These are phyloP conservation scores for Harpagoxenus sublaevis DNA, from an alignment of 2,888 invertebrate species.

Conservation along the genomic window DNA sequence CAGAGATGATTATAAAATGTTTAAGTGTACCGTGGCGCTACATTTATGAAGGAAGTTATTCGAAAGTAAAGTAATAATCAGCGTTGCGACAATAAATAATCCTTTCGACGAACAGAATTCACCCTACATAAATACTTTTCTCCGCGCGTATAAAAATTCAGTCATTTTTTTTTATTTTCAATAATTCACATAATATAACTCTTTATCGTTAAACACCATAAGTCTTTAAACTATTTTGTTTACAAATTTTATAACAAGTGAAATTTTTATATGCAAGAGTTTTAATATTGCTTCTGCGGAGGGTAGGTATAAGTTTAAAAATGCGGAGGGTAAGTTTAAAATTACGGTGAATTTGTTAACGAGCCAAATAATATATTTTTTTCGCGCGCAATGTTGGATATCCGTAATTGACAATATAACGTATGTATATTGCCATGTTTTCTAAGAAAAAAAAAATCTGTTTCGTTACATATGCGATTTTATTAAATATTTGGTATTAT, in stretches of 20 bases:
- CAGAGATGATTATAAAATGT: conserved; percentile 33
- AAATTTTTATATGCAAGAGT: conserved; percentile 8
- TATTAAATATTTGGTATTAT: conserved; percentile 52
- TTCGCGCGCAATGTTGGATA: not conserved
- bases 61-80: conserved; percentile 28
- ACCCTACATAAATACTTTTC: not conserved
- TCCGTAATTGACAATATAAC: not conserved
- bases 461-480: conserved; percentile 13
- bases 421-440: not conserved
- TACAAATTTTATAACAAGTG: conserved; percentile 10
- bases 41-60: not conserved
- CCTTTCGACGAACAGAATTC: not conserved
- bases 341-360: not conserved
- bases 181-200: not conserved
- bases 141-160: conserved; percentile 12
- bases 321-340: not conserved
- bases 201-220: not conserved
- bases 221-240: conserved; percentile 5
- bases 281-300: not conserved
- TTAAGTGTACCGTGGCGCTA: not conserved
- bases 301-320: not conserved
- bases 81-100: conserved; percentile 16
- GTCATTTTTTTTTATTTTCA: conserved; percentile 22
- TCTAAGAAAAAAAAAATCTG: conserved; percentile 34
- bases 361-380: not conserved